phyloP scores from a whole-genome alignment of 37 sponge, comb jelly and placozoan genomes.

The Chondrilla cf. caribensis region DNA sequence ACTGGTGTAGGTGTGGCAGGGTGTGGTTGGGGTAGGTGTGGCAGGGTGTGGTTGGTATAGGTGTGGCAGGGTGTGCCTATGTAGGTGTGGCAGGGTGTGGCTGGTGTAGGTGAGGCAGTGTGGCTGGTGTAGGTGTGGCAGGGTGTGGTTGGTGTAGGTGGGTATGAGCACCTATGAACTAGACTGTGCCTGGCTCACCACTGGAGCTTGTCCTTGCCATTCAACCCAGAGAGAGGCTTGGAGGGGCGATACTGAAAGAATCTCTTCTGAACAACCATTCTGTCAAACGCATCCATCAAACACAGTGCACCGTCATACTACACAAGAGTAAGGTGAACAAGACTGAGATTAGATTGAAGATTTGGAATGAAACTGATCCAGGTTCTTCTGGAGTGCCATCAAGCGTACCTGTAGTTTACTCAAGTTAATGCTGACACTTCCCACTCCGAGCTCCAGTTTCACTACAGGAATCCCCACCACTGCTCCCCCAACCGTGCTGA shows the following conservation, averaged over 20 bases:
- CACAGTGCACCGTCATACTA: slow-evolving; percentile 24
- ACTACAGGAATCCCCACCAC: slow-evolving; percentile 22
- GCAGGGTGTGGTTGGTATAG: too few species aligned
- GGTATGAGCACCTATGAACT: too few species aligned
- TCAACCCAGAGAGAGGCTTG: not conserved
- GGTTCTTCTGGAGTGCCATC: too few species aligned
- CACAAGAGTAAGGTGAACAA: not conserved
- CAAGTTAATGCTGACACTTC: slow-evolving; percentile 45
- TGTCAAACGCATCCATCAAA: slow-evolving; percentile 18
- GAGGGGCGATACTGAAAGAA: not conserved
- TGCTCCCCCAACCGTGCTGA: not conserved
- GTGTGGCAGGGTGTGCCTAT: too few species aligned
- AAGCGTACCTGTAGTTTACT: slow-evolving; percentile 59
- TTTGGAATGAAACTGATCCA: too few species aligned
- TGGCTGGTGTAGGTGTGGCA: too few species aligned
- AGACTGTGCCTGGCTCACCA: too few species aligned
- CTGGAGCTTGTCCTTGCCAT: slow-evolving; percentile 8
- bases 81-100: too few species aligned
- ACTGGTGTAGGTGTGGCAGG: too few species aligned
- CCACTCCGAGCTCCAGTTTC: slow-evolving; percentile 37
- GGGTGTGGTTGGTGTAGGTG: too few species aligned
- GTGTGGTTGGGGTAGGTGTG: too few species aligned
- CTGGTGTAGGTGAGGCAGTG: too few species aligned
- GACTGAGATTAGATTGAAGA: not conserved
- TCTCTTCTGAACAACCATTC: slow-evolving; percentile 18